phyloP scores from a whole-genome alignment of 2,113 vertebrate genomes.

The Caracal caracal region DNA sequence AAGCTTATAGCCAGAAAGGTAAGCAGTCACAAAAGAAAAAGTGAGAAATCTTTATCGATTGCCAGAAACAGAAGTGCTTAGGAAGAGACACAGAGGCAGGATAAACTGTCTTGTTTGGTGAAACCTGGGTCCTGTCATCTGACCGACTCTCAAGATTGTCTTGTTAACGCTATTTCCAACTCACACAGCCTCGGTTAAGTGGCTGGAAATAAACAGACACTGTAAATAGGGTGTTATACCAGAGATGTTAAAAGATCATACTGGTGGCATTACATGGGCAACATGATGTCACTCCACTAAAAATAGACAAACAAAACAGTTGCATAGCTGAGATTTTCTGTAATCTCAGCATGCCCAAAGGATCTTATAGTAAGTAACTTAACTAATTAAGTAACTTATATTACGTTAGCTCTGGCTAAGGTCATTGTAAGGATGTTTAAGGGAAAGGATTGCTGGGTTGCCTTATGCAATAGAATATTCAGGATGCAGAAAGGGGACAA shows the following conservation, averaged over 20 bases:
- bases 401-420: background rate
- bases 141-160: background rate
- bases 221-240: background rate
- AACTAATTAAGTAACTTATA: background rate
- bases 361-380: background rate
- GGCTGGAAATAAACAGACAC: background rate
- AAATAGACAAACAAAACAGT: background rate
- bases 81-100: background rate
- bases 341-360: background rate
- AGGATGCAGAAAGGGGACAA: background rate
- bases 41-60: background rate
- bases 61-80: background rate
- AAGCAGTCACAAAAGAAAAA: background rate
- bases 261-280: too few relatives aligned
- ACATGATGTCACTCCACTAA: background rate
- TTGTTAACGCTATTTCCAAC: background rate
- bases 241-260: background rate
- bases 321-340: background rate
- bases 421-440: background rate
- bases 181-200: background rate
- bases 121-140: background rate
- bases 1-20: background rate
- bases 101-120: background rate
- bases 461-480: background rate
- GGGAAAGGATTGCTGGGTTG: background rate